phyloP scores from a whole-genome alignment of 1,140 invertebrate species.

The Camponotus floridanus region DNA sequence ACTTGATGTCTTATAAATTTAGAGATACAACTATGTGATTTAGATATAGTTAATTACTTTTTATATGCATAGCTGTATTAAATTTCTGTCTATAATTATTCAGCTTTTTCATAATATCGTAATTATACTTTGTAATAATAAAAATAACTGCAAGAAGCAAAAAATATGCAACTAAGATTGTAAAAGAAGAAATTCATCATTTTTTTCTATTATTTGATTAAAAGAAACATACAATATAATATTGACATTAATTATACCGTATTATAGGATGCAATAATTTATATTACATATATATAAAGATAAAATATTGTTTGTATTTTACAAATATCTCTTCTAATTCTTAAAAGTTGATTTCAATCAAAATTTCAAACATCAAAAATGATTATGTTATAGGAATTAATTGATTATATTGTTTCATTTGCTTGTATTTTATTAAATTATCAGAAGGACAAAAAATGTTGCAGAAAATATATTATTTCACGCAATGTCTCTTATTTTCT shows the following conservation, averaged over 20 bases:
- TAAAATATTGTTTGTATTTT: neutral
- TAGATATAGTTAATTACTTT: neutral
- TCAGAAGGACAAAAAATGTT: neutral
- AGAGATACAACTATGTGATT: no score
- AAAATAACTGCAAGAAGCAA: neutral
- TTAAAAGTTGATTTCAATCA: neutral
- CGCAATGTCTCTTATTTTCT: neutral
- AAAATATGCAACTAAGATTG: neutral
- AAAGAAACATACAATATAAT: neutral
- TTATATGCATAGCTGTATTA: neutral
- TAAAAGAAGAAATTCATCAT: no score
- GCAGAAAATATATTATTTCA: neutral
- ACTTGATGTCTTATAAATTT: neutral
- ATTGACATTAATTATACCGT: neutral
- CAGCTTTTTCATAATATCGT: conserved; percentile 10
- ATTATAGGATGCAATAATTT: neutral
- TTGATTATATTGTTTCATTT: neutral
- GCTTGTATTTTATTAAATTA: neutral
- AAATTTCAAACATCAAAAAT: neutral
- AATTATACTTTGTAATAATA: neutral
- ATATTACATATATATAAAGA: neutral
- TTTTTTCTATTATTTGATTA: no score
- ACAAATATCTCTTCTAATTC: neutral
- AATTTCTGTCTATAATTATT: neutral
- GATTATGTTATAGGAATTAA: neutral